A percentile compares a stretch with the other conserved stretches of the same genome.
Conservation (phyloP, 2,113 vertebrate species). For the Pseudorhombus dupliciocellatus region DNA sequence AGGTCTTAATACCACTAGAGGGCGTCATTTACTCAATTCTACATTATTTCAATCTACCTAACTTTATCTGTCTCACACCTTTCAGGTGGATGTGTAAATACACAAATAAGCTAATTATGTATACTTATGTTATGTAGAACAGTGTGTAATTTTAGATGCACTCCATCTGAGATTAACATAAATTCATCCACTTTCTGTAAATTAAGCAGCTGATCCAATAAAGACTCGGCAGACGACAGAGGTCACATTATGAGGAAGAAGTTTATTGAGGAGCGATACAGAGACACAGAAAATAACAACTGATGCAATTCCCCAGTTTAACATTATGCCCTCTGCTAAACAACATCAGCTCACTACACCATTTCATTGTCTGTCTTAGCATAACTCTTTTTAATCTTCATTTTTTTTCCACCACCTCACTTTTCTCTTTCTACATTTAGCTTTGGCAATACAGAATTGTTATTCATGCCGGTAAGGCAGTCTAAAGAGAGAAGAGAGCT, state of each 20-base stretch:
- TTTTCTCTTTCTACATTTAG: slow-evolving; percentile 71
- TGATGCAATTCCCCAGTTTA: slow-evolving; percentile 91
- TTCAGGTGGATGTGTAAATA: not conserved
- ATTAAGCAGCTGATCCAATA: not conserved
- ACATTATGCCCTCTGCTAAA: slow-evolving; percentile 92
- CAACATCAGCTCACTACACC: slow-evolving; percentile 80
- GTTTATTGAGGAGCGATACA: slow-evolving; percentile 81
- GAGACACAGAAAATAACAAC: slow-evolving; percentile 87
- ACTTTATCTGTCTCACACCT: not conserved
- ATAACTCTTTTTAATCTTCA: slow-evolving; percentile 15
- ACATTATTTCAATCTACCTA: not conserved
- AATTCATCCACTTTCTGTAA: not conserved
- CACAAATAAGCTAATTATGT: not conserved
- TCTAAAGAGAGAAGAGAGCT: slow-evolving; percentile 75
- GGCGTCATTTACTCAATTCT: not conserved
- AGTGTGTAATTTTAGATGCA: not conserved
- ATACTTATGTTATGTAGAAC: not conserved
- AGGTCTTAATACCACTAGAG: not conserved
- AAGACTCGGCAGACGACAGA: slow-evolving; percentile 36
- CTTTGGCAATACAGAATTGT: slow-evolving; percentile 82
- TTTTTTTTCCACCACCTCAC: slow-evolving; percentile 18
- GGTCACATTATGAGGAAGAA: slow-evolving; percentile 66
- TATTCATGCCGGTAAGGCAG: slow-evolving; percentile 78
- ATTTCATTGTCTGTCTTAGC: slow-evolving; percentile 82
- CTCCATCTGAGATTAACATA: not conserved